Evolutionary conservation across 2,797 vertebrate species (phyloP), one percentile per base, ranked within the genome.

Genomic region (Phalanger gymnotis): DNA sequence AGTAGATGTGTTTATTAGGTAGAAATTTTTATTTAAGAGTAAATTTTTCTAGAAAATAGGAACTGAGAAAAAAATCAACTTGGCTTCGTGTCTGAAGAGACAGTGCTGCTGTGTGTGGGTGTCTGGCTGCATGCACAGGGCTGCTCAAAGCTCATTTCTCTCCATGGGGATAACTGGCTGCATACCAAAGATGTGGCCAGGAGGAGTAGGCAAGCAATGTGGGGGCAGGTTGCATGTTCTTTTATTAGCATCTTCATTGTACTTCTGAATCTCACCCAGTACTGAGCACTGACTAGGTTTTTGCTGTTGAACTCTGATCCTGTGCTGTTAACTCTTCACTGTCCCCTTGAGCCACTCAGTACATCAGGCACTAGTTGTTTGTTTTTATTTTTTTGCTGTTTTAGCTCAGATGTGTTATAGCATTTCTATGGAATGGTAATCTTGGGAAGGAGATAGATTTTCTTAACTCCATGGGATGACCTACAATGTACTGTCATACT

Each of bases 31-130:
- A 98, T 97, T 98, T 98, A 97, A 94, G 97, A 98, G 97, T 98
- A 97, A 98, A 55, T 97, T 98, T 98, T 98, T 98, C 98, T 97
- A 98, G 98, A 98, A 99, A 98, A 98, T 98, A 98, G 98, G 56
- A 58, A 90, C 40, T 47, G 9, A 89, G 66, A 54, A 92, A 92
- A 95, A 95, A 95, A 96, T 94, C 94, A 98, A 98, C 98, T 98
- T 98, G 98, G 95, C 98, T 98, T 97, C 53, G 73, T 98, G 96
- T 98, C 97, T 95, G 96, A 97, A 97, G 98, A 98, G 98, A 96
- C 97, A 97, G 97, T 97, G 97, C 97, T 98, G 98, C 98, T 98
- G 97, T 96, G 98, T 98, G 98, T 98, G 98, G 98, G 98, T 91
- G 98, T 98, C 94, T 96, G 98, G 98, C 98, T 98, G 93, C 97